Percentiles rank a stretch among this genome's conserved stretches.
Evolutionary conservation across 2,797 vertebrate species (phyloP).

Genomic region (Anguilla megastoma): DNA sequence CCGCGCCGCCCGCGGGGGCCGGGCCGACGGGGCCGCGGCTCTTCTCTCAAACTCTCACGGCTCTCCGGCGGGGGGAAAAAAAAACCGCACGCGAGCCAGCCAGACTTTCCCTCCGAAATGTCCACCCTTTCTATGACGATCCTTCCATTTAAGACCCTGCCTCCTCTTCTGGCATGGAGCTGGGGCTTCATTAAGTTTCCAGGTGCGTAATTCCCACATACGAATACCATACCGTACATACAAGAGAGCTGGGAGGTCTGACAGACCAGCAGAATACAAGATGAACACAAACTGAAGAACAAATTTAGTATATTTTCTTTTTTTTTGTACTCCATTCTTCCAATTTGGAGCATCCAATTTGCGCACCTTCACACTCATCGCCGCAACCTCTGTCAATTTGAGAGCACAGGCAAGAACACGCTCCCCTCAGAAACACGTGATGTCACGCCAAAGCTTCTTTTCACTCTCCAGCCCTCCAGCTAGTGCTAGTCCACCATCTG

Average conservation of each 20-base stretch:
- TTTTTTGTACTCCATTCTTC: background rate
- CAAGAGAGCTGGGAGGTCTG: background rate
- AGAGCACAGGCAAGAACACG: background rate
- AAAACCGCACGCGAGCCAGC: background rate
- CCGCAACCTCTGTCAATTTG: background rate
- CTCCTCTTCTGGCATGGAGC: slow-evolving; percentile 8
- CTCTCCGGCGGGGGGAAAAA: background rate
- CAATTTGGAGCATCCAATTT: background rate
- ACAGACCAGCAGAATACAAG: background rate
- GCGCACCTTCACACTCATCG: no score
- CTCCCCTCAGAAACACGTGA: background rate
- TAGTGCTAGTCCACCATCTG: background rate
- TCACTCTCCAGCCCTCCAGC: background rate
- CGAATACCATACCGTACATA: background rate
- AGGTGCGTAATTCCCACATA: background rate
- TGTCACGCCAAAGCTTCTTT: background rate
- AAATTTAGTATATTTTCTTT: background rate
- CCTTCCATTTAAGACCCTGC: slow-evolving; percentile 17
- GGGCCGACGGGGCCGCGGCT: background rate
- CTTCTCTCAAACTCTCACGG: background rate
- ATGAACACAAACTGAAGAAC: background rate
- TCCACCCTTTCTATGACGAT: background rate
- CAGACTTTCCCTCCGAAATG: slow-evolving; percentile 14
- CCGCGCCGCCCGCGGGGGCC: background rate
- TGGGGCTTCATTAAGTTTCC: slow-evolving; percentile 5